Percentiles rank a stretch among this genome's conserved stretches.
Conservation (phyloP, 2,797 vertebrate species). For the Pempheris klunzingeri region DNA sequence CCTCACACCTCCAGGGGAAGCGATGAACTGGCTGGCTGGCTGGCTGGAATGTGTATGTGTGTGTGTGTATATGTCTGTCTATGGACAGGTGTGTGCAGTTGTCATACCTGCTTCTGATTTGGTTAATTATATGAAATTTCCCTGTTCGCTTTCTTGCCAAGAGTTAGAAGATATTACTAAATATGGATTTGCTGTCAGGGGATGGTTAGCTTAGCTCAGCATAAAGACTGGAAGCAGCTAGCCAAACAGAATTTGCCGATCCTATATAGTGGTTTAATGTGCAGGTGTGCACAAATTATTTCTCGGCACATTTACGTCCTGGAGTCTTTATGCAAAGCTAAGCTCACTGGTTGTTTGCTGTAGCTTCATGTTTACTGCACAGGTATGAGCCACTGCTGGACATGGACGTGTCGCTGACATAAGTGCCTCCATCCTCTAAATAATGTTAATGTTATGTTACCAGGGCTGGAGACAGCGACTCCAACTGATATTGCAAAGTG, state of each 20-base stretch:
- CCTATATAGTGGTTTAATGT: no score
- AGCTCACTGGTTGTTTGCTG: not conserved
- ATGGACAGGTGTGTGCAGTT: slow-evolving; percentile 3
- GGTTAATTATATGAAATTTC: not conserved
- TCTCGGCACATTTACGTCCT: no score
- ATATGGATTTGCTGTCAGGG: not conserved
- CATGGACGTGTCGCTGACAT: no score
- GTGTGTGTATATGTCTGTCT: slow-evolving; percentile 11
- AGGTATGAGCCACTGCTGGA: no score
- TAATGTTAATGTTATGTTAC: no score
- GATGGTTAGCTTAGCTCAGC: not conserved
- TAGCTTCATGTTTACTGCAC: not conserved
- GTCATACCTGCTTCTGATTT: slow-evolving; percentile 30
- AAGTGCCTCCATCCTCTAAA: no score
- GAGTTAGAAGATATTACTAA: not conserved
- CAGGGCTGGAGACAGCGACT: no score
- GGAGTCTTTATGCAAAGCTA: not conserved
- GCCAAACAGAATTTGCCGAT: no score
- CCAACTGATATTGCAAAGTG: no score
- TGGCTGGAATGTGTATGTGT: slow-evolving; percentile 45
- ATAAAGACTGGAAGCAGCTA: not conserved
- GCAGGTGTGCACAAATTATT: no score
- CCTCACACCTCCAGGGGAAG: slow-evolving; percentile 86
- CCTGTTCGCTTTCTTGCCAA: not conserved
- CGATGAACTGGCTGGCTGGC: slow-evolving; percentile 84